Percentiles rank a stretch among this genome's conserved stretches.
phyloP scores from a whole-genome alignment of 2,797 vertebrate species.

The Phyllotis vaccarum region DNA sequence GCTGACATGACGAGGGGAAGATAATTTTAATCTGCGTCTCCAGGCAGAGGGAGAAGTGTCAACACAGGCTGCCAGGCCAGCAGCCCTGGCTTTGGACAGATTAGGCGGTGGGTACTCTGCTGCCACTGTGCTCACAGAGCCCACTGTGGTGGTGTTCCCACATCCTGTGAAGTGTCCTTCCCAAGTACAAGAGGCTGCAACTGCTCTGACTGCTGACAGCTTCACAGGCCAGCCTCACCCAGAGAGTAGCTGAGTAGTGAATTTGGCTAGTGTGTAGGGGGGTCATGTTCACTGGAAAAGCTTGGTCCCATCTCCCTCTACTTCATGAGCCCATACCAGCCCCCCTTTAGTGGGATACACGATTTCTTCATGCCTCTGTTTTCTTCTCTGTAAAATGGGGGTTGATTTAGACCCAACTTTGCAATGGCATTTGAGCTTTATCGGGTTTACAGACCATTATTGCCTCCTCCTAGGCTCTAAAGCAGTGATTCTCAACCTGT shows the following conservation, averaged over 20 bases:
- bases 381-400: conserved; percentile 47
- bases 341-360: not conserved
- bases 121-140: not conserved
- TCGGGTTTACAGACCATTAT: not conserved
- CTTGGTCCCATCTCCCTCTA: not conserved
- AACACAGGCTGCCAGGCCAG: conserved; percentile 77
- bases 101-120: not conserved
- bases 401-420: not conserved
- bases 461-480: not conserved
- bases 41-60: conserved; percentile 82
- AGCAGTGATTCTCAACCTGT: not conserved
- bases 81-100: not conserved
- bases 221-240: not conserved
- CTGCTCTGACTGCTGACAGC: conserved; percentile 28
- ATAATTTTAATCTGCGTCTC: conserved; percentile 83
- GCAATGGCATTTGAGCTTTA: not conserved
- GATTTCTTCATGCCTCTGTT: not conserved
- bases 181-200: conserved; percentile 23
- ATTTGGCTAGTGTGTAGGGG: not conserved
- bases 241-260: not conserved
- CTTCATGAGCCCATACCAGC: not conserved
- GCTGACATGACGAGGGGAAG: conserved; percentile 82
- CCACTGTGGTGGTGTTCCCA: not conserved
- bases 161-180: conserved; percentile 8
- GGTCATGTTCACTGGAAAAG: not conserved